These are phyloP conservation scores for Barnardius zonarius DNA, from an alignment of 2,113 vertebrate genomes.

Conservation along the genomic window DNA sequence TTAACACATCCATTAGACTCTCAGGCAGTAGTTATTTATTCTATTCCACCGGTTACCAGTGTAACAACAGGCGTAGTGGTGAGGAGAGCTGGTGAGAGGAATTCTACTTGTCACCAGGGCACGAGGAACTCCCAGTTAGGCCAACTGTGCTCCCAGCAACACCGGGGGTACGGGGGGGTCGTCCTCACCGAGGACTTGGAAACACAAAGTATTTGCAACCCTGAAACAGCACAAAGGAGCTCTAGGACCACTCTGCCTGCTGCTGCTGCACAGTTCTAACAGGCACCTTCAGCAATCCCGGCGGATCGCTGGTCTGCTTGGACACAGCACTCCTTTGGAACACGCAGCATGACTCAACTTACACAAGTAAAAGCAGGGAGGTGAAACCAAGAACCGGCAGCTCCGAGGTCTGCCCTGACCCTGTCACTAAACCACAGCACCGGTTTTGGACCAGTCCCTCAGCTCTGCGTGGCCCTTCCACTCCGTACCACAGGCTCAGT, in stretches of 20 bases:
- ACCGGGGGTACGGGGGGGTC: not conserved
- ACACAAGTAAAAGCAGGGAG: not conserved
- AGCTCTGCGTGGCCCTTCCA: not conserved
- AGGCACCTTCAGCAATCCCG: not conserved
- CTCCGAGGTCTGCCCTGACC: not conserved
- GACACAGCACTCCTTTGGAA: not conserved
- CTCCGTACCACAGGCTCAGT: not conserved
- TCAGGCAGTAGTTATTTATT: not conserved
- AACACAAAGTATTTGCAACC: not conserved
- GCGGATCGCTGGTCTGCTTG: not conserved
- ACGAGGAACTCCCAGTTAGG: not conserved
- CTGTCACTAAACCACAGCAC: not conserved
- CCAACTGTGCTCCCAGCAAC: not conserved
- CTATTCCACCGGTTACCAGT: not conserved
- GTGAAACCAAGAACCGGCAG: not conserved
- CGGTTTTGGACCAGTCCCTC: not conserved
- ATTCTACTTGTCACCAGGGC: not conserved
- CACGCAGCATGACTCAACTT: not conserved
- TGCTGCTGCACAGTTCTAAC: not conserved
- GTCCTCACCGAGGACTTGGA: not conserved
- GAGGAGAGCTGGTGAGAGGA: not conserved
- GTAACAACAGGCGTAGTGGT: not conserved
- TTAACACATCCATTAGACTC: not conserved
- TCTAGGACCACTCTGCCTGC: not conserved
- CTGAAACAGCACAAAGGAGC: not conserved